A percentile compares a stretch with the other conserved stretches of the same genome.
These are phyloP conservation scores for Meteorus cinctellus DNA, from an alignment of 2,888 invertebrate species.

Conservation along the genomic window DNA sequence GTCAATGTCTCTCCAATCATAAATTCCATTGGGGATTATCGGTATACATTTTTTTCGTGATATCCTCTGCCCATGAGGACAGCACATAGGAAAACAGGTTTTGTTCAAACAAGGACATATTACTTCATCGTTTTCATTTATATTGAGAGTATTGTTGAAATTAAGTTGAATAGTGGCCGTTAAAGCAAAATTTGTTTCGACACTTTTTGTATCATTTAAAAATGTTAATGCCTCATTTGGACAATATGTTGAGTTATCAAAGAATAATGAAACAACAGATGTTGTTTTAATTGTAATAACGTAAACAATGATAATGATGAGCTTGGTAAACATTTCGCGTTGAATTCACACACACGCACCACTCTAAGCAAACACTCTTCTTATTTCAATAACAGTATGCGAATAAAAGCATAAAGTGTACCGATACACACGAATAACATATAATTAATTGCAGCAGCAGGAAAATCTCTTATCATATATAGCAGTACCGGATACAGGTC, in stretches of 20 bases:
- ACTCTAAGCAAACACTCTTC: neutral
- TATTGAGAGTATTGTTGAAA: neutral
- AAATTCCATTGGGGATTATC: neutral
- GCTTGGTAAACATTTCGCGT: neutral
- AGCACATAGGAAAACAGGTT: slow-evolving; percentile 58
- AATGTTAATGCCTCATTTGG: neutral
- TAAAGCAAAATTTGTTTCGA: neutral
- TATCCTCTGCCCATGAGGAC: slow-evolving; percentile 43
- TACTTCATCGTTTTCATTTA: slow-evolving; percentile 10
- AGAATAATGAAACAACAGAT: neutral
- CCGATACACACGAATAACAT: too few relatives aligned
- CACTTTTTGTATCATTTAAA: neutral
- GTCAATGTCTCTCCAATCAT: slow-evolving; percentile 2
- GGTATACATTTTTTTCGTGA: slow-evolving; percentile 33
- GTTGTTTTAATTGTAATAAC: neutral
- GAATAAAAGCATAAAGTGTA: neutral
- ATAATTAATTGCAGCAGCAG: neutral
- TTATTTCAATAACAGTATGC: neutral
- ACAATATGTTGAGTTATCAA: slow-evolving; percentile 1
- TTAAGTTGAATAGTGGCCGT: neutral
- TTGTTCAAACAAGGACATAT: slow-evolving; percentile 48
- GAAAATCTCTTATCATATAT: neutral
- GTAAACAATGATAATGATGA: neutral
- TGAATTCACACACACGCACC: neutral
- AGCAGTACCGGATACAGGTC: slow-evolving; percentile 1